Evolutionary conservation across 2,888 invertebrate species (phyloP).

Genomic region (Sphecodes monilicornis): DNA sequence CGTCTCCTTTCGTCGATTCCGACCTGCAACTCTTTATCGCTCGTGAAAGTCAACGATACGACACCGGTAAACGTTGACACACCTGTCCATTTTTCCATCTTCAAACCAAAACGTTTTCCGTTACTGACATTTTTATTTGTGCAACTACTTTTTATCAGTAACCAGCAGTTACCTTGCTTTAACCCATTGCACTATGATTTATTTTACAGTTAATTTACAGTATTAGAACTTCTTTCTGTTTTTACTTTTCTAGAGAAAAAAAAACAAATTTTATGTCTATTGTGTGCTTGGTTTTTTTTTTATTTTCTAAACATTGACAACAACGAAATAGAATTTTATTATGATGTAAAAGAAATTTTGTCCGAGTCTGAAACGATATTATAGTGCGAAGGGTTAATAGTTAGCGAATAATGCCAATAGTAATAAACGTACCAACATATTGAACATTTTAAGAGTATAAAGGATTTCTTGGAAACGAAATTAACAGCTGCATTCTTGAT

Average conservation of each 20-base stretch:
- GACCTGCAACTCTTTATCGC: conserved; percentile 52
- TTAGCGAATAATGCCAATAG: too few relatives aligned
- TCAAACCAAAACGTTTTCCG: neutral
- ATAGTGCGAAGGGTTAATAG: too few relatives aligned
- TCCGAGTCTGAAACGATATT: neutral
- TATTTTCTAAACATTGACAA: neutral
- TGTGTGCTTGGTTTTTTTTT: too few relatives aligned
- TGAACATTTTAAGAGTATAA: neutral
- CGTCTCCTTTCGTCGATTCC: conserved; percentile 36
- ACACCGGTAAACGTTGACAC: conserved; percentile 17
- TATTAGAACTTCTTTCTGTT: too few relatives aligned
- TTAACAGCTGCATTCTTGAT: too few relatives aligned
- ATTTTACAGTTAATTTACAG: too few relatives aligned
- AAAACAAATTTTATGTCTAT: neutral
- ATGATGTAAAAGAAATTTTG: too few relatives aligned
- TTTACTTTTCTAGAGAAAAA: neutral
- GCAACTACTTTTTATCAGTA: neutral
- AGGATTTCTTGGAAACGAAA: neutral
- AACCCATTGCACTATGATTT: too few relatives aligned
- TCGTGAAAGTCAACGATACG: conserved; percentile 56
- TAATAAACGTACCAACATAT: neutral
- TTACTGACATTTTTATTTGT: neutral
- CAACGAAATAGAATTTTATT: too few relatives aligned
- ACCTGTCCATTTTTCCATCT: conserved; percentile 31
- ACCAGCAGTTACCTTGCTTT: neutral